Percentiles rank a stretch among this genome's conserved stretches.
Conservation (phyloP, 2,888 invertebrate species). For the Neoscelio sp. region DNA sequence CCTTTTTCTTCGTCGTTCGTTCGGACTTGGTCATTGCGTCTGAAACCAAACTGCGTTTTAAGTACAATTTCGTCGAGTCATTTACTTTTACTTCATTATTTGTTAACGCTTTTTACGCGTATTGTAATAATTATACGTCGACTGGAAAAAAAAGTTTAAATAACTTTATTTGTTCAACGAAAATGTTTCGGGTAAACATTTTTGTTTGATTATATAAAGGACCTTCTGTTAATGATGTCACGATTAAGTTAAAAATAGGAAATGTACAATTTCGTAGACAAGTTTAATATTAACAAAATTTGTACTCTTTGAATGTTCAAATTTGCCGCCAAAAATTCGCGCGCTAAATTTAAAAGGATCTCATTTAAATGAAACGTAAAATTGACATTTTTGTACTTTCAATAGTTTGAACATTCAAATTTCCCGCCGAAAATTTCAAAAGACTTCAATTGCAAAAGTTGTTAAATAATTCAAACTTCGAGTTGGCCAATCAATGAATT, state of each 20-base stretch:
- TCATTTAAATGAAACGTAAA: no score
- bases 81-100: slow-evolving; percentile 7
- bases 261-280: slow-evolving; percentile 1
- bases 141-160: no score
- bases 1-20: neutral
- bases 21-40: no score
- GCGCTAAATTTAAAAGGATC: no score
- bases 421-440: neutral
- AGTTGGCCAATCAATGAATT: no score
- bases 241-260: slow-evolving; percentile 32
- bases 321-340: slow-evolving; percentile 13
- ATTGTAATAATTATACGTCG: slow-evolving; percentile 14
- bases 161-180: neutral
- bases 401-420: no score
- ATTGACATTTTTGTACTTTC: no score
- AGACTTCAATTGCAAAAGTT: slow-evolving; percentile 1
- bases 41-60: neutral
- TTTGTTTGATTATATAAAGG: slow-evolving; percentile 26
- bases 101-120: slow-evolving; percentile 19
- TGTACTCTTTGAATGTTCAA: slow-evolving; percentile 1
- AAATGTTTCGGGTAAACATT: slow-evolving; percentile 14
- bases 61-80: slow-evolving; percentile 32
- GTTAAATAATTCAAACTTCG: no score
- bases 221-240: slow-evolving; percentile 43
- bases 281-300: no score